Conservation (phyloP, 1,140 invertebrate genomes). For the Harpegnathos saltator region DNA sequence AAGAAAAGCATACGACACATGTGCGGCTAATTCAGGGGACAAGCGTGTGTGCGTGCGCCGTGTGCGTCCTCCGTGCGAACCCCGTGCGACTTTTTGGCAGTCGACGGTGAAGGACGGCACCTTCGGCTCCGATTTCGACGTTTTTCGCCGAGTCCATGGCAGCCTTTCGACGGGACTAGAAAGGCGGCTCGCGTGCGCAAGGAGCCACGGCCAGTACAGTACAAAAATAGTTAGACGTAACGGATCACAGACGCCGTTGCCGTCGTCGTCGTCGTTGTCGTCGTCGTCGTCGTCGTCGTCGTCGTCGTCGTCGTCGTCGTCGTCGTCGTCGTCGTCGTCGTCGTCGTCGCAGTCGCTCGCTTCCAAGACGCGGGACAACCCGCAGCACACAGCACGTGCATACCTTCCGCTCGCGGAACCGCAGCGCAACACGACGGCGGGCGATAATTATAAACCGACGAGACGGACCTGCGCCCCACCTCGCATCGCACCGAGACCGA, state of each 20-base stretch:
- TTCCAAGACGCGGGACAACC: constrained; percentile 10
- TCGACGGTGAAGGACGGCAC: constrained; percentile 6
- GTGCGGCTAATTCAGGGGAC: no score
- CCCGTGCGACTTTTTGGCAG: constrained; percentile 5
- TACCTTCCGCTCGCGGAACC: constrained; percentile 39
- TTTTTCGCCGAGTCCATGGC: not conserved
- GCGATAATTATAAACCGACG: constrained; percentile 72
- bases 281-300: no score
- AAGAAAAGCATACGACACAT: not conserved
- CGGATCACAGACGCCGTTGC: no score
- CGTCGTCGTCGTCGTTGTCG: no score
- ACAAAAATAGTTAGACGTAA: constrained; percentile 68
- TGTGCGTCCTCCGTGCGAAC: no score
- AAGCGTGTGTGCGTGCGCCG: no score
- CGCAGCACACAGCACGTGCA: not conserved
- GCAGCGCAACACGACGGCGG: constrained; percentile 35
- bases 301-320: no score
- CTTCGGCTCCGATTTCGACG: constrained; percentile 44
- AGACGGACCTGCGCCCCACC: constrained; percentile 4
- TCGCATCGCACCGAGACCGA: not conserved
- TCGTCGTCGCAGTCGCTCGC: constrained; percentile 17
- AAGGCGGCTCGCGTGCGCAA: constrained; percentile 24
- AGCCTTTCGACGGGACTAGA: constrained; percentile 17
- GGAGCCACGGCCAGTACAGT: constrained; percentile 19
- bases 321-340: no score